Conservation (phyloP, 2,888 invertebrate species). For the Andrena trimmerana region DNA sequence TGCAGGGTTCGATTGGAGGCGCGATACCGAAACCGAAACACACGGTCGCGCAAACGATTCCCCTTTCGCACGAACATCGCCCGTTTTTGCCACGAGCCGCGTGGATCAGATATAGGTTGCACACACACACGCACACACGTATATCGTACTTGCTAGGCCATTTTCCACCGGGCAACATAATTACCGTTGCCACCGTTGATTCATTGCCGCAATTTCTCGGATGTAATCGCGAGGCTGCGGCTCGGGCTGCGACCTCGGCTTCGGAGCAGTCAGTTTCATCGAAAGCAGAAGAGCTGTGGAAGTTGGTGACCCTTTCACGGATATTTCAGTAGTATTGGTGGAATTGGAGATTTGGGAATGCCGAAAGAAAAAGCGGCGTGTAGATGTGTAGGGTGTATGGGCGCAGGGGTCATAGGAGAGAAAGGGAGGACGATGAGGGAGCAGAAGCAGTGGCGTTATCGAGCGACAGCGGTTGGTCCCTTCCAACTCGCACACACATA, state of each 20-base stretch:
- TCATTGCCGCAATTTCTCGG: slow-evolving; percentile 45
- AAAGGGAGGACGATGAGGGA: slow-evolving; percentile 61
- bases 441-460: slow-evolving; percentile 76
- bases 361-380: background rate
- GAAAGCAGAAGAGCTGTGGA: slow-evolving; percentile 9
- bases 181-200: slow-evolving; percentile 51
- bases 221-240: background rate
- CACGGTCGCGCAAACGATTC: background rate
- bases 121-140: background rate
- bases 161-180: slow-evolving; percentile 56
- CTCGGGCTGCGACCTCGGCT: slow-evolving; percentile 20
- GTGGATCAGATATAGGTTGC: slow-evolving; percentile 11
- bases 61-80: slow-evolving; percentile 17
- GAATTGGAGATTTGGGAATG: background rate
- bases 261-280: slow-evolving; percentile 11
- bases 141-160: slow-evolving; percentile 25
- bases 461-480: slow-evolving; percentile 74
- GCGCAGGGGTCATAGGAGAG: slow-evolving; percentile 3
- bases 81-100: slow-evolving; percentile 31
- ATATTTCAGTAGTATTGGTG: background rate
- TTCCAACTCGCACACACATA: slow-evolving; percentile 27
- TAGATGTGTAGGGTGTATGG: background rate
- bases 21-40: slow-evolving; percentile 35
- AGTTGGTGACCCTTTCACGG: background rate
- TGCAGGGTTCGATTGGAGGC: slow-evolving; percentile 17